Conservation (phyloP, 2,888 invertebrate genomes). For the Calameuta filiformis region DNA sequence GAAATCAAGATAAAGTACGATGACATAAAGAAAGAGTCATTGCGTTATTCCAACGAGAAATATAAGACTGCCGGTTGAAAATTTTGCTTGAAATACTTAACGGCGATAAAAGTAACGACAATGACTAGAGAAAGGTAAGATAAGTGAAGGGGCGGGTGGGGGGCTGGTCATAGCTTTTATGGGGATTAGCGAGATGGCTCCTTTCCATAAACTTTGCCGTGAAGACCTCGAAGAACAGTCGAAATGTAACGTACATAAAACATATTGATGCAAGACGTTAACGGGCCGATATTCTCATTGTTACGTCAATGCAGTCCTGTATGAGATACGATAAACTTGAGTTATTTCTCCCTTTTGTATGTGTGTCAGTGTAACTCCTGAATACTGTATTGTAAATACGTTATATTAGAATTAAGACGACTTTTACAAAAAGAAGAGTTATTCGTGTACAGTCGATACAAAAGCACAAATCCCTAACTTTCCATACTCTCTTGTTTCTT, state of each 20-base stretch:
- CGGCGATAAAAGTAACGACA: constrained; percentile 11
- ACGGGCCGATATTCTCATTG: not conserved
- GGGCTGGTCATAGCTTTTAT: not conserved
- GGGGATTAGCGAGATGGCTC: not conserved
- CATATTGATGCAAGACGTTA: not conserved
- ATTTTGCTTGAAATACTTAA: constrained; percentile 19
- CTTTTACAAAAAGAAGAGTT: constrained; percentile 31
- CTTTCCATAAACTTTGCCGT: no score
- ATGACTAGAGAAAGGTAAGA: not conserved
- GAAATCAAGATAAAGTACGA: not conserved
- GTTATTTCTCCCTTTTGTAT: constrained; percentile 12
- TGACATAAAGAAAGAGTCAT: constrained; percentile 12
- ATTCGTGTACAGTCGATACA: constrained; percentile 34
- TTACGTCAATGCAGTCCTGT: not conserved
- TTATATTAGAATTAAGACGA: constrained; percentile 38
- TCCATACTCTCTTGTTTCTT: not conserved
- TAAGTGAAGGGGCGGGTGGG: not conserved
- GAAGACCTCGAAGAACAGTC: no score
- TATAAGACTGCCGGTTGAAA: constrained; percentile 43
- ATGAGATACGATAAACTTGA: constrained; percentile 7
- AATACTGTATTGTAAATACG: constrained; percentile 51
- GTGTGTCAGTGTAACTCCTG: constrained; percentile 19
- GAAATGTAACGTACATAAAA: not conserved
- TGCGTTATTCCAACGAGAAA: constrained; percentile 21
- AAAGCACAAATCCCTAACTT: not conserved